These are phyloP conservation scores for Oxyscelio sp. DNA, from an alignment of 2,888 invertebrate genomes.

Conservation along the genomic window DNA sequence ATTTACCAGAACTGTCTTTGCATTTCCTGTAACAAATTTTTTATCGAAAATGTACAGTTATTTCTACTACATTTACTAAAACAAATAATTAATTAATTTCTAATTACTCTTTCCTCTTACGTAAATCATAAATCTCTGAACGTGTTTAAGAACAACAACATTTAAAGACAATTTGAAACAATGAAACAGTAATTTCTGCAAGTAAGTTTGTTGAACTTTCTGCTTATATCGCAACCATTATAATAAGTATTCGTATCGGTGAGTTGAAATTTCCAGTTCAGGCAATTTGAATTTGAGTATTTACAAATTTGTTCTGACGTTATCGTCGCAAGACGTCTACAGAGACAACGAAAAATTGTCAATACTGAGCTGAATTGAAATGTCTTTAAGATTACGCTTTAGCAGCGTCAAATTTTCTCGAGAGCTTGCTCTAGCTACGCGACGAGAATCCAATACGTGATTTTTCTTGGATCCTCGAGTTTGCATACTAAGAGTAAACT, in stretches of 20 bases:
- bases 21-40: no score
- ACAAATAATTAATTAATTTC: no score
- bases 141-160: no score
- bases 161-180: no score
- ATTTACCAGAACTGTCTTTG: no score
- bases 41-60: no score
- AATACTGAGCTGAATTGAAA: conserved; percentile 69
- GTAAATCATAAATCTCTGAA: no score
- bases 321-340: conserved; percentile 62
- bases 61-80: no score
- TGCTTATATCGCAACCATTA: no score
- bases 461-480: conserved; percentile 65
- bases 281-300: conserved; percentile 50
- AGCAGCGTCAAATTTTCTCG: conserved; percentile 70
- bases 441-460: conserved; percentile 69
- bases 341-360: conserved; percentile 69
- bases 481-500: conserved; percentile 69
- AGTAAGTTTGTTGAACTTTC: no score
- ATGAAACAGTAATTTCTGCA: no score
- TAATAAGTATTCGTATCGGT: conserved; percentile 27
- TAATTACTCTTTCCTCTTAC: no score
- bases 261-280: conserved; percentile 34
- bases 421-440: conserved; percentile 59
- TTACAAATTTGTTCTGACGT: conserved; percentile 67
- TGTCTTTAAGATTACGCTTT: conserved; percentile 72